Evolutionary conservation across 2,888 invertebrate species (phyloP), one percentile per base, ranked within the genome.

Genomic region (Eurytoma californica): DNA sequence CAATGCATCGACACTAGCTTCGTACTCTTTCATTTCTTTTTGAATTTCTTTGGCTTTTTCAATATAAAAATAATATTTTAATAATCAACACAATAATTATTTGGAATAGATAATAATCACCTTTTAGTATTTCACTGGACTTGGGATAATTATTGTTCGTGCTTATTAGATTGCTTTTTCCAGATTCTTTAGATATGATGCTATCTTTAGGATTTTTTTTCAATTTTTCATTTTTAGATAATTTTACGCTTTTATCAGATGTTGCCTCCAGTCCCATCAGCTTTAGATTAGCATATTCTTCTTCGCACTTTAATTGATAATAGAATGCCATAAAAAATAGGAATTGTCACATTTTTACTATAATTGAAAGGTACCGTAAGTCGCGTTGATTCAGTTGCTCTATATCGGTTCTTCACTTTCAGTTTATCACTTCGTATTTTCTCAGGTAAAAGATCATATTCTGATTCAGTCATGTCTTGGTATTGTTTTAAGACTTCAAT

Each of bases 401-500:
- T 61, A 24, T n/a, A 3, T 69, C 20, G 30, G 16, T 9, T 28
- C 5, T 28, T 28, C 53, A 53, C 16, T 14, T 58, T 65, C 3
- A 24, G 16, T 16, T 84, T 67, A 20, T 82, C 60, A 74, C 86
- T 88, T 9, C 85, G 67, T 30, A 80, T 70, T 67, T 83, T 85
- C n/a, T 87, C 85, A 4, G 82, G 61, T 51, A 87, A 82, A 61
- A 75, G 39, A 16, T 88, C 85, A 74, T 85, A 86, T 57, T 86
- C 86, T 0, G 82, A 80, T 55, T 72, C 60, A 14, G 86, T 85
- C 86, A 87, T 87, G 68, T 85, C 80, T 24, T 86, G 85, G 12
- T 63, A 87, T 84, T 76, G 79, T 79, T 28, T 61, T 39, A 69
- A 82, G 79, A 79, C 73, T 80, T 69, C 76, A 82, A 83, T 73